Evolutionary conservation across 2,888 invertebrate genomes (phyloP), one percentile per base, ranked within the genome.

Genomic region (Gisinianus flammeolus): DNA sequence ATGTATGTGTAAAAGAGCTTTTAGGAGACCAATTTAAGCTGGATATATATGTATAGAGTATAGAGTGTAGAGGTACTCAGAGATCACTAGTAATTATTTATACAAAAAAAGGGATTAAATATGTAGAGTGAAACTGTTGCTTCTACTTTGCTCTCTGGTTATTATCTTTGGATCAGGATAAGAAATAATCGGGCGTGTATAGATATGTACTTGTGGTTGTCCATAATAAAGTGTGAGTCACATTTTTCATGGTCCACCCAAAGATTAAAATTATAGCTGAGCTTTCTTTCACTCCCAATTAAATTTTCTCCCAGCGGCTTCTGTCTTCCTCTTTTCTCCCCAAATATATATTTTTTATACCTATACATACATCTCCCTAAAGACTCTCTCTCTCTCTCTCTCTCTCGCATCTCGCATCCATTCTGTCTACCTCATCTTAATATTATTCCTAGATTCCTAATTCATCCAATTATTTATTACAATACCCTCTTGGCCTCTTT

Each of bases 191-290:
- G 70, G 70, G 70, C 70, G 52, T 70, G 70, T 70, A 70, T n/a
- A n/a, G n/a, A n/a, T 35, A 35, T 35, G 70, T 44, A 70, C 70
- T 70, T 71, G 71, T 71, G 31, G 56, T 28, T 71, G 71, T 71
- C 56, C 30, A 58, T 56, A 56, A 71, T 71, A 56, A 56, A 71
- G 72, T 72, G 72, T 72, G 58, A 62, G 52, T 54, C 24, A 28
- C 71, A 71, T 71, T 71, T 56, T 71, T 71, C 56, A 30, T 56
- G 24, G 54, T 72, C 56, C 54, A 54, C 72, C 54, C 72, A 71
- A 70, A 71, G 54, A 54, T 56, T 44, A 71, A 71, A 71, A 71
- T 71, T 71, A 71, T 71, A 71, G 72, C 72, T 71, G 71, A 30
- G 54, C 70, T 56, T 70, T 54, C 24, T 70, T 26, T 54, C n/a